Evolutionary conservation across 2,113 vertebrate species (phyloP).

Genomic region (Elaphurus davidianus): DNA sequence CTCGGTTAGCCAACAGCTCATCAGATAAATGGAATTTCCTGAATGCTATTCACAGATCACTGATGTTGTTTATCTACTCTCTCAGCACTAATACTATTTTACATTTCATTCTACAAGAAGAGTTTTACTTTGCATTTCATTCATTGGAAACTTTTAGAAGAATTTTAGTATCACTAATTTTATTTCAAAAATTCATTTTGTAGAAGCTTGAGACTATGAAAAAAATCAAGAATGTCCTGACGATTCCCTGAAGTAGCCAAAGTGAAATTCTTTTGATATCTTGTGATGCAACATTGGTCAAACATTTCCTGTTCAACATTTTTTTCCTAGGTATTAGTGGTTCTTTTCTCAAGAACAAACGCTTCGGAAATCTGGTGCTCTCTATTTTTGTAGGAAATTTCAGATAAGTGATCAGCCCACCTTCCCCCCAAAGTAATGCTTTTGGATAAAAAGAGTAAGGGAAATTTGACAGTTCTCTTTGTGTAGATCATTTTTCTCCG

Average conservation of each 20-base stretch:
- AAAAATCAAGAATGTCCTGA: slow-evolving; percentile 41
- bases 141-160: slow-evolving; percentile 40
- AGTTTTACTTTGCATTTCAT: slow-evolving; percentile 56
- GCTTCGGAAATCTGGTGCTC: slow-evolving; percentile 57
- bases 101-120: slow-evolving; percentile 37
- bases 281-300: slow-evolving; percentile 81
- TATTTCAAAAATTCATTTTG: neutral
- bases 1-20: slow-evolving; percentile 83
- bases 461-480: neutral
- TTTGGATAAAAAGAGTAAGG: neutral
- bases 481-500: slow-evolving; percentile 29
- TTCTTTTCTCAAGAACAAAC: slow-evolving; percentile 77
- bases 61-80: slow-evolving; percentile 77
- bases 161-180: neutral
- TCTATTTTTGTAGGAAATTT: slow-evolving; percentile 64
- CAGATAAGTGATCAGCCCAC: slow-evolving; percentile 29
- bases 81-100: slow-evolving; percentile 61
- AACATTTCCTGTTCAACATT: slow-evolving; percentile 81
- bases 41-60: slow-evolving; percentile 68
- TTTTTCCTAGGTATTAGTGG: slow-evolving; percentile 65
- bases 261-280: slow-evolving; percentile 82
- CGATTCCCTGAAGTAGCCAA: slow-evolving; percentile 74
- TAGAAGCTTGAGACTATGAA: slow-evolving; percentile 28
- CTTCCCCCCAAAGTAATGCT: neutral
- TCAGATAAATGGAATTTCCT: slow-evolving; percentile 88